Evolutionary conservation across 2,113 vertebrate genomes (phyloP), one percentile per base, ranked within the genome.

Genomic region (Corythornis vintsioides): DNA sequence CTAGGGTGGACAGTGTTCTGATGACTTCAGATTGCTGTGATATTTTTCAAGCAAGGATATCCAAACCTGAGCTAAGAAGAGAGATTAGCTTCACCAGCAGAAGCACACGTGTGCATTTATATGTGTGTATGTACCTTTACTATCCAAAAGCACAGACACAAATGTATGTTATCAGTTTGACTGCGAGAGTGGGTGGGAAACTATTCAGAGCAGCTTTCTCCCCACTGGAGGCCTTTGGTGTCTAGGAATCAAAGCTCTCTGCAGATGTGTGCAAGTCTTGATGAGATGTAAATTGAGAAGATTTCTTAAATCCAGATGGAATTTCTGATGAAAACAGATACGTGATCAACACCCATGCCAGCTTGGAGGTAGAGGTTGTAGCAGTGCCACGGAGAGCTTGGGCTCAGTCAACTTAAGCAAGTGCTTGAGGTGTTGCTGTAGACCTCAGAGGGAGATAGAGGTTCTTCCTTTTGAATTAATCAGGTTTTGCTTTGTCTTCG

Each of bases 211-310:
- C 47, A 78, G 79, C 47, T 74, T 80, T 71, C 83, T 86, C 70
- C 72, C 67, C 2, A 2, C 82, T 94, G 87, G 87, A 95, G 94
- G 77, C 63, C 87, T 96, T 92, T 94, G 82, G 94, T 89, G 81
- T 91, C 74, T 96, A 59, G 82, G 93, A 95, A 93, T 93, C 91
- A 93, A 95, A 95, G 92, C 69, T 64, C 57, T 89, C 43, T 90
- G 79, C 80, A 95, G 65, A 91, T 94, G 86, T 91, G 83, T 63
- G 56, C 50, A 47, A 88, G 88, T 88, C 61, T 93, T 90, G 76
- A 83, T 95, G 93, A 88, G 88, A 71, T 83, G 73, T 91, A 85
- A 92, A 92, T 86, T 83, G 79, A 69, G 89, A 85, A 76, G 56
- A 21, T 86, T 83, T 83, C 53, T 86, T 35, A 95, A 91, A 94